Evolutionary conservation across 2,113 vertebrate genomes (phyloP).

Genomic region (Holacanthus passer): DNA sequence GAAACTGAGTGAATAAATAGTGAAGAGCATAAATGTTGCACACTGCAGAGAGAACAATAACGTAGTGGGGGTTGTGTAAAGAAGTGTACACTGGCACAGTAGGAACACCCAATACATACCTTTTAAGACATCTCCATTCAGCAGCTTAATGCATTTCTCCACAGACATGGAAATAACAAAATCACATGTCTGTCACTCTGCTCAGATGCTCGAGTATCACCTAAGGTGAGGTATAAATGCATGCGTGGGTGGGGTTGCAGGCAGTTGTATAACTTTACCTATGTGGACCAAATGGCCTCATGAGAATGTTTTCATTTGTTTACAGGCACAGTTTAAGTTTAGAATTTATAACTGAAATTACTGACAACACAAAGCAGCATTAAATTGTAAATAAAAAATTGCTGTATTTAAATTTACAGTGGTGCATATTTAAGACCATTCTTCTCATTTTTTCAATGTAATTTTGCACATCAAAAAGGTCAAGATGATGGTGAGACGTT

Average conservation of each 20-base stretch:
- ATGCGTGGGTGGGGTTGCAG: neutral
- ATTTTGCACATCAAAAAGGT: too few species aligned
- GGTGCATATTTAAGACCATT: too few species aligned
- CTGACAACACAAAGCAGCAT: too few species aligned
- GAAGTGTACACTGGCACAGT: neutral
- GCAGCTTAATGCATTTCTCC: slow-evolving; percentile 21
- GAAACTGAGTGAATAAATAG: neutral
- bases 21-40: neutral
- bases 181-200: slow-evolving; percentile 39
- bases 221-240: slow-evolving; percentile 7
- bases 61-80: neutral
- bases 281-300: too few species aligned
- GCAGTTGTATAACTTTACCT: neutral
- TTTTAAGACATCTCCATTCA: slow-evolving; percentile 24
- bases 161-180: slow-evolving; percentile 14
- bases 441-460: too few species aligned
- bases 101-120: slow-evolving; percentile 8
- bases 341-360: too few species aligned
- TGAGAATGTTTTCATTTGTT: too few species aligned
- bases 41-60: slow-evolving; percentile 13
- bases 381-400: too few species aligned
- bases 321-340: too few species aligned
- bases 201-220: neutral
- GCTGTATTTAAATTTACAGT: too few species aligned
- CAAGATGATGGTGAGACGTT: too few species aligned